Percentiles rank a stretch among this genome's conserved stretches.
phyloP scores from a whole-genome alignment of 2,797 vertebrate species.

The Peromyscus melanophrys region DNA sequence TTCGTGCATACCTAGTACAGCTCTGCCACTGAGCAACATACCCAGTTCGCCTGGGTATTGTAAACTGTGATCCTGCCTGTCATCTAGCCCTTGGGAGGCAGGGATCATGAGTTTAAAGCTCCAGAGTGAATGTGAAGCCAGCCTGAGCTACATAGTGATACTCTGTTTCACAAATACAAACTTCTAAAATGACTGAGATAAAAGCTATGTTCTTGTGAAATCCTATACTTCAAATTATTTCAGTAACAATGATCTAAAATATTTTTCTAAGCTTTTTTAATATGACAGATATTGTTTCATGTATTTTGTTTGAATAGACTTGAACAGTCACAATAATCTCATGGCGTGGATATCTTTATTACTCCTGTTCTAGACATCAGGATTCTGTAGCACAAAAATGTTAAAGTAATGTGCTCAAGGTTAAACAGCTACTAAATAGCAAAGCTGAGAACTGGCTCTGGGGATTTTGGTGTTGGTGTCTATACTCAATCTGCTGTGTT shows the following conservation, averaged over 20 bases:
- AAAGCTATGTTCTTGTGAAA: background rate
- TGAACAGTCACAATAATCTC: background rate
- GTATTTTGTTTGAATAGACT: background rate
- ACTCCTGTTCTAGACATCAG: background rate
- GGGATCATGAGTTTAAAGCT: background rate
- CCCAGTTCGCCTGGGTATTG: background rate
- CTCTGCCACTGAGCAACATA: background rate
- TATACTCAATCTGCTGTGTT: background rate
- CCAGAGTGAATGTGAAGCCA: background rate
- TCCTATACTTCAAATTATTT: slow-evolving; percentile 21
- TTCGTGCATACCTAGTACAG: too few relatives aligned
- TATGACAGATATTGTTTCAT: background rate
- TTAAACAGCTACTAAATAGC: background rate
- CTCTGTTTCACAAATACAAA: background rate
- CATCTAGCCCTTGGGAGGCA: background rate
- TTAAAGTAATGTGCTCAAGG: background rate
- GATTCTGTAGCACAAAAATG: background rate
- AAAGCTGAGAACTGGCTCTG: background rate
- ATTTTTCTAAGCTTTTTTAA: slow-evolving; percentile 2
- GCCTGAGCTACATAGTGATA: background rate
- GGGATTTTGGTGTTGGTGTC: background rate
- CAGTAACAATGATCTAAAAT: background rate
- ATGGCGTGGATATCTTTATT: background rate
- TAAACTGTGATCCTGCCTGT: background rate
- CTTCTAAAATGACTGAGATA: background rate